phyloP scores from a whole-genome alignment of 1,140 invertebrate genomes.

The Bombus picipes region DNA sequence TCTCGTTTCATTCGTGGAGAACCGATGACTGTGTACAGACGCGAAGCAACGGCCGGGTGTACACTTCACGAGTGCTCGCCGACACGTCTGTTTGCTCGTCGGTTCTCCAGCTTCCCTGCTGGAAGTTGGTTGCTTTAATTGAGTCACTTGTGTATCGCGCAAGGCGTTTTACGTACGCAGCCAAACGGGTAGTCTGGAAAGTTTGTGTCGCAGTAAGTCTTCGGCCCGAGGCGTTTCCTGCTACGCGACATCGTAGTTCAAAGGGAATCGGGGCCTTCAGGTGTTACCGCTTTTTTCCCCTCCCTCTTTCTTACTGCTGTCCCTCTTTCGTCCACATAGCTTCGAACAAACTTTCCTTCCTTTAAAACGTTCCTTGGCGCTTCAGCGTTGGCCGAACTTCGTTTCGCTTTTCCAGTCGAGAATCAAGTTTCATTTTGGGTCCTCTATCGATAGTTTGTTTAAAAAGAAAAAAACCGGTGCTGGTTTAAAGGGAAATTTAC shows the following conservation, averaged over 20 bases:
- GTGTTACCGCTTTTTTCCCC: background rate
- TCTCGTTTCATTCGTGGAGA: background rate
- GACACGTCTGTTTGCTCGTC: constrained; percentile 52
- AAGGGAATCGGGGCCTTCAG: constrained; percentile 33
- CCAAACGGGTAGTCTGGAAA: constrained; percentile 52
- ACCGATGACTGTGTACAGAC: constrained; percentile 20
- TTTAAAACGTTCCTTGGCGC: background rate
- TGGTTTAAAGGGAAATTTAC: background rate
- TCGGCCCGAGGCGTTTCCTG: constrained; percentile 50
- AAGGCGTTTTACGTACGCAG: constrained; percentile 62
- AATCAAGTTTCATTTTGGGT: background rate
- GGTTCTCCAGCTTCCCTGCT: constrained; percentile 48
- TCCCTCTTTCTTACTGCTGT: background rate
- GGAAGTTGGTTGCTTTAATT: constrained; percentile 65
- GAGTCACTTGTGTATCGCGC: constrained; percentile 64
- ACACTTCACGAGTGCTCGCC: constrained; percentile 36
- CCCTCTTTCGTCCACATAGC: background rate
- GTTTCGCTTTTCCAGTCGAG: background rate
- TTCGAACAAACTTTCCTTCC: background rate
- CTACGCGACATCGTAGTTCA: constrained; percentile 25
- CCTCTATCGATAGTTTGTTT: background rate
- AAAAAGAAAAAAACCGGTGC: background rate
- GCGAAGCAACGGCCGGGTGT: constrained; percentile 4
- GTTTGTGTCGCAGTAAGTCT: constrained; percentile 57
- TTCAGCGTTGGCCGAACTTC: background rate